Conservation (phyloP, 2,888 invertebrate genomes). For the Sminthurides aquaticus region DNA sequence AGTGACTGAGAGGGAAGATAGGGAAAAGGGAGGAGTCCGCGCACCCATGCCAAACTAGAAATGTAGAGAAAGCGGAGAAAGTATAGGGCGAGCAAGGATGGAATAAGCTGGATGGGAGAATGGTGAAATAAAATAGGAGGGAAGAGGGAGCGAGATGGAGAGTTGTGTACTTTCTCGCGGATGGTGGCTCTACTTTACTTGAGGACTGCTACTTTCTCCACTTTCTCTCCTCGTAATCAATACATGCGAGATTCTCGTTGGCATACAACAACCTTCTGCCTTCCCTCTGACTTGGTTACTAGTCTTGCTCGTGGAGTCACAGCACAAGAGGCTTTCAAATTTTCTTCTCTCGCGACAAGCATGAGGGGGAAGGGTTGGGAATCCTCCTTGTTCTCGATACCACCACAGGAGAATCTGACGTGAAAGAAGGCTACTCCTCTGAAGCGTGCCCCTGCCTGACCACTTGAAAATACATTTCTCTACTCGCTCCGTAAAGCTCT, state of each 20-base stretch:
- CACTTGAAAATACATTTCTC: neutral
- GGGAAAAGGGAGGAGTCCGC: neutral
- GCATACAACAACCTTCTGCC: too few species aligned
- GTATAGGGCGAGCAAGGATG: too few species aligned
- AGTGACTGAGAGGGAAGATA: neutral
- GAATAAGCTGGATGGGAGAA: neutral
- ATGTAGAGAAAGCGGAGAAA: too few species aligned
- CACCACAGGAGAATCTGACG: neutral
- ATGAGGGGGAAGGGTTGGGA: neutral
- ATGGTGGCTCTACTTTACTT: neutral
- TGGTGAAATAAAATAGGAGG: neutral
- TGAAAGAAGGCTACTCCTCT: neutral
- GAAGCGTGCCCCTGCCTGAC: neutral
- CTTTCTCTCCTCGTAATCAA: neutral
- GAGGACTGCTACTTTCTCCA: neutral
- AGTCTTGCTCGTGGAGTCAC: neutral
- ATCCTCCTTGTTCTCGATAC: neutral
- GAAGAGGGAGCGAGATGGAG: neutral
- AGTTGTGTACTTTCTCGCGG: neutral
- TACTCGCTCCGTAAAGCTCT: neutral
- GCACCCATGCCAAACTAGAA: neutral
- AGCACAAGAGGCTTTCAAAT: neutral
- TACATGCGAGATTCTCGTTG: too few species aligned
- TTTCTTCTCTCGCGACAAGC: neutral
- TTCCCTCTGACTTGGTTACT: neutral